Percentiles rank a stretch among this genome's conserved stretches.
These are phyloP conservation scores for Mionectes olivaceus DNA, from an alignment of 2,797 vertebrate genomes.

Conservation along the genomic window DNA sequence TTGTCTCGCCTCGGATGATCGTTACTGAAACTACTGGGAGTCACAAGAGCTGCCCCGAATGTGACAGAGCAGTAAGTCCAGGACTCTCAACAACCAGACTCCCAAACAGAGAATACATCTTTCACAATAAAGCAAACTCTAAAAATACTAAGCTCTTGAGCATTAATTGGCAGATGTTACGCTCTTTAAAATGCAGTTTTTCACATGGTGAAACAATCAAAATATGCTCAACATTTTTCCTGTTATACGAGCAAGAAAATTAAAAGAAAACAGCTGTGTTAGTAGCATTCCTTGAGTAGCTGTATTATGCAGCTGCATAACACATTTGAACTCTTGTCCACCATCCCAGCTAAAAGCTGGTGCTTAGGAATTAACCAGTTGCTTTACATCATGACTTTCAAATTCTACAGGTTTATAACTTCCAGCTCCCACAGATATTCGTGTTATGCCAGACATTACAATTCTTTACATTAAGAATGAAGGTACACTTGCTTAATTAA, in stretches of 20 bases:
- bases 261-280: constrained; percentile 36
- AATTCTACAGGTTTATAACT: not conserved
- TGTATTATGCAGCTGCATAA: constrained; percentile 11
- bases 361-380: not conserved
- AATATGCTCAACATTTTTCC: not conserved
- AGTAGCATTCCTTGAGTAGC: constrained; percentile 9
- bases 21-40: constrained; percentile 6
- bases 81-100: not conserved
- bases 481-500: not conserved
- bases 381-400: not conserved
- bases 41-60: not conserved
- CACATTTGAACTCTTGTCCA: not conserved
- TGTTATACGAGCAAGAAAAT: not conserved
- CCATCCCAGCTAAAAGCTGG: not conserved
- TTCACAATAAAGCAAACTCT: not conserved
- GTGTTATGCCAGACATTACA: not conserved
- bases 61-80: not conserved
- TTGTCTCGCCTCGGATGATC: not conserved
- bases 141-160: not conserved
- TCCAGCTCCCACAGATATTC: not conserved
- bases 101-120: not conserved
- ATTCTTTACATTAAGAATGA: not conserved
- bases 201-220: not conserved
- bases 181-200: not conserved
- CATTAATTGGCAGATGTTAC: not conserved